Base-by-base conservation (phyloP, 2,797 vertebrate species). In the Acropternis orthonyx region DNA sequence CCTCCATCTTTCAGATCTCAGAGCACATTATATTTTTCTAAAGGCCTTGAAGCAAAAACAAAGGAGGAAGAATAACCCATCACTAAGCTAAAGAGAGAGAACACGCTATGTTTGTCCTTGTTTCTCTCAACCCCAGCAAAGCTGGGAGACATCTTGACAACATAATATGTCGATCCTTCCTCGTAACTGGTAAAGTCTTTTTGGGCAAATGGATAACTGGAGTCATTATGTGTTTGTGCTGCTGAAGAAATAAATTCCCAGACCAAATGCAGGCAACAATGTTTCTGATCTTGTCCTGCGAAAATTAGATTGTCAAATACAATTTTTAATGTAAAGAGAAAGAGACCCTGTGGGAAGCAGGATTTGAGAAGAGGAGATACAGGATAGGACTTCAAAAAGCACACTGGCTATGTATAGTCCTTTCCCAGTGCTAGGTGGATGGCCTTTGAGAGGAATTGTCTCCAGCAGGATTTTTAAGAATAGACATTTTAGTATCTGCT, bases 131-230 rank as follows among this genome's bases (percentile, higher is more conserved):
- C 5, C 19, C 13, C 79, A 14, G 12, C 17, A 41, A 76, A 66
- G 8, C 27, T 58, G n/a, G 30, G 37, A 36, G 2, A 28, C 23
- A 58, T 12, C 19, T 36, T 54, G 14, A 10, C 36, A 34, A 9
- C 1, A 0, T 30, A 44, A 36, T 7, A 20, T 2, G 0, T 9
- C 19, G 22, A 18, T 51, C n/a, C 58, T 55, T 4, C 49, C 19
- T 41, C n/a, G 69, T 80, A 54, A 71, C 21, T 71, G 12, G 5
- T 55, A 30, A 72, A 72, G n/a, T 51, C 21, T 4, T 79, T 85
- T 85, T 54, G 34, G 20, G 52, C 30, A 77, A 6, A 19, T 58
- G 21, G 16, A 14, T 26, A 67, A 32, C 23, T n/a, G 30, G 19
- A 3, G 4, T 37, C 61, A 27, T 46, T 58, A 8, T 28, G 30